Evolutionary conservation across 2,888 invertebrate species (phyloP), one percentile per base, ranked within the genome.

Genomic region (Andrena flavipes): DNA sequence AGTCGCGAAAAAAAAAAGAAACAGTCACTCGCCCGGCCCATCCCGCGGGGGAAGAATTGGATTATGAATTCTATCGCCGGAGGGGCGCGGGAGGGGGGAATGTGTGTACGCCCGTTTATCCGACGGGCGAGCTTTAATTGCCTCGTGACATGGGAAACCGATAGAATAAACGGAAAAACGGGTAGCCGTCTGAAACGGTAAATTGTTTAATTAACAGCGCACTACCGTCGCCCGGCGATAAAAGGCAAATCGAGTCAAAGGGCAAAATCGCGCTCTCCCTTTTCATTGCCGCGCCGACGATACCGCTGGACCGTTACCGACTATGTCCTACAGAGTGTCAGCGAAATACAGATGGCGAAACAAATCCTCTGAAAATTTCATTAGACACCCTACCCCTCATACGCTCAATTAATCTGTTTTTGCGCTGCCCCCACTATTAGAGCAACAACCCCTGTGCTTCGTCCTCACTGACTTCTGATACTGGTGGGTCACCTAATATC

Each of bases 1-100:
- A 67, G 56, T 26, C 26, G 23, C 33, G 63, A 63, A 77, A 78
- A 80, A 63, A 77, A 78, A 80, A 72, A 48, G 78, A 72, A 68
- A 33, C 48, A 56, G 42, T 13, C 42, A 1, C 42, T 72, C 49
- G 33, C 67, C n/a, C n/a, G 8, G 23, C 10, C 56, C 42, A 16
- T 42, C 23, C 23, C 26, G 56, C 20, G 5, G 67, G 67, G 16
- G 35, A 63, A 49, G 78, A 72, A 77, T 80, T 77, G 62, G 78
- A 78, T 80, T 72, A 63, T 68, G 68, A 63, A 63, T 59, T 63
- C 59, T 62, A 56, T 56, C 48, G 0, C 35, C 13, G 42, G 13
- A 13, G 2, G 30, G 49, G 26, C 26, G 10, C 1, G 7, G 20
- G 7, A 10, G n/a, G 4, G 2, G 30, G 26, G 59, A 42, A 29